Evolutionary conservation across 2,797 vertebrate species (phyloP).

Genomic region (Leuciscus waleckii): DNA sequence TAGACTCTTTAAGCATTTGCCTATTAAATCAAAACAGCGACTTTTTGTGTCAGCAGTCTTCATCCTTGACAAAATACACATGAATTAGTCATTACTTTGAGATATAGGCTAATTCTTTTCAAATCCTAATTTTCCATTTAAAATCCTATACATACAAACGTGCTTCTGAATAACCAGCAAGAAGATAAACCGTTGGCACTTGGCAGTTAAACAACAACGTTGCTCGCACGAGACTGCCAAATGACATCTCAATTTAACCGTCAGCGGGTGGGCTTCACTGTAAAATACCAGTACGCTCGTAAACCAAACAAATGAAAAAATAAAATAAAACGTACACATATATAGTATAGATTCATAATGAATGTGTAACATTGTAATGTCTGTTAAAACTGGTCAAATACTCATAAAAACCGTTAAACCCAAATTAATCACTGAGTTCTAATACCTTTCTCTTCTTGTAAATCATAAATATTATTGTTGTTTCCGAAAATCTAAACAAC

Average conservation of each 20-base stretch:
- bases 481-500: neutral
- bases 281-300: neutral
- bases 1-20: neutral
- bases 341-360: neutral
- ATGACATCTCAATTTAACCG: conserved; percentile 8
- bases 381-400: neutral
- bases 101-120: neutral
- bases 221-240: neutral
- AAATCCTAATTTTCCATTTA: neutral
- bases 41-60: neutral
- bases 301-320: neutral
- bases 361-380: neutral
- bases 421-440: neutral
- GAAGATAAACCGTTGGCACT: neutral
- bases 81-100: neutral
- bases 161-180: neutral
- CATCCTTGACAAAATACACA: neutral
- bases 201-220: neutral
- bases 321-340: neutral
- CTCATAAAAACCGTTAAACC: neutral
- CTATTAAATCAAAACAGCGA: neutral
- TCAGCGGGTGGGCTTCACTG: conserved; percentile 1
- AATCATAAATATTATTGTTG: neutral
- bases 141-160: neutral
- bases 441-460: neutral